Evolutionary conservation across 2,797 vertebrate species (phyloP).

Genomic region (Florisuga fusca): DNA sequence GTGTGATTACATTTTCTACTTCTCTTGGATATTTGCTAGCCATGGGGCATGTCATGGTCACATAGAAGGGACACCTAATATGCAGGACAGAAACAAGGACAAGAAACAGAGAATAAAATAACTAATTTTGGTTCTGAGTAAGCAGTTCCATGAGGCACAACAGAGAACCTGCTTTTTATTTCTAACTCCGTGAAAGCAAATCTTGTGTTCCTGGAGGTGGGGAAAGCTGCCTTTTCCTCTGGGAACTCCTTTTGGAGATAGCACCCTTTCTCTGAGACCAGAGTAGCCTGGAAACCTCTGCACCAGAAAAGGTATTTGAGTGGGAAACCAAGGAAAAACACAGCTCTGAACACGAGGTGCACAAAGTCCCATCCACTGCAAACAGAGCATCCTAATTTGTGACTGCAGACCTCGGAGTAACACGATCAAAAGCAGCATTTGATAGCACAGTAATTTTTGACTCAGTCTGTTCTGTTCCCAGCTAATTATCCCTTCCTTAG

Average conservation of each 20-base stretch:
- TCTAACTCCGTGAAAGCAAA: not conserved
- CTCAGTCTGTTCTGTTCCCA: conserved; percentile 60
- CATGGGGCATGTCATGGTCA: not conserved
- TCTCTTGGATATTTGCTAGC: not conserved
- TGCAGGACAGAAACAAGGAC: not conserved
- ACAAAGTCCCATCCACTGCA: not conserved
- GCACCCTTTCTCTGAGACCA: not conserved
- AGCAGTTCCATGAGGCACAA: not conserved
- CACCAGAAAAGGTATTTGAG: not conserved
- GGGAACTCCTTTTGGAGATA: not conserved
- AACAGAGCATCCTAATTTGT: conserved; percentile 44
- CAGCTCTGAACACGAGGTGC: not conserved
- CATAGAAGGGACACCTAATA: not conserved
- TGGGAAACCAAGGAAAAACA: conserved; percentile 22
- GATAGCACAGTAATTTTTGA: conserved; percentile 35
- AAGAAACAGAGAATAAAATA: not conserved
- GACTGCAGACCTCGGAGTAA: conserved; percentile 24
- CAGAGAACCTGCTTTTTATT: not conserved
- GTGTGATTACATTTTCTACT: not conserved
- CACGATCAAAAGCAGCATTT: conserved; percentile 41
- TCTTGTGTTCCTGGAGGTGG: not conserved
- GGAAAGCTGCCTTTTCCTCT: not conserved
- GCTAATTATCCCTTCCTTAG: conserved; percentile 70
- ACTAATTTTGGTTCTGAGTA: not conserved
- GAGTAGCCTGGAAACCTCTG: not conserved